Evolutionary conservation across 2,113 vertebrate genomes (phyloP).

Genomic region (Aegypius monachus): DNA sequence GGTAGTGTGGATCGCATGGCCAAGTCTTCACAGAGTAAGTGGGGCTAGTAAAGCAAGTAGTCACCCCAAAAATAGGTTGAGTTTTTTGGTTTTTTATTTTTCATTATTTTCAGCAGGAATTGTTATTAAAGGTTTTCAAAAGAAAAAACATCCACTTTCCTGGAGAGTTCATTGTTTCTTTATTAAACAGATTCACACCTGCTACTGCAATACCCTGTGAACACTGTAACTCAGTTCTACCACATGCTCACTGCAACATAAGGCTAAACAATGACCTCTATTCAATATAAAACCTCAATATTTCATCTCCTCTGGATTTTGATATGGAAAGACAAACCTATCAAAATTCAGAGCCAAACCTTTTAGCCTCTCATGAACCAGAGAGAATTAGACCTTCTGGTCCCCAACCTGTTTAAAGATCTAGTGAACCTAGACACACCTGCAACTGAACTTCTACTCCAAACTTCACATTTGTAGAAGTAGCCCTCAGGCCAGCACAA

Average conservation of each 20-base stretch:
- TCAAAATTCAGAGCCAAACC: neutral
- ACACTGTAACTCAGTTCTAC: neutral
- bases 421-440: neutral
- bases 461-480: neutral
- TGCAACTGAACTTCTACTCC: neutral
- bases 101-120: neutral
- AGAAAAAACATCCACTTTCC: neutral
- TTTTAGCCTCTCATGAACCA: conserved; percentile 10
- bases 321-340: neutral
- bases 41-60: neutral
- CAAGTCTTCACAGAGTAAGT: neutral
- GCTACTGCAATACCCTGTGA: neutral
- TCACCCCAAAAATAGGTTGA: neutral
- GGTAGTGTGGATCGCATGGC: accelerated
- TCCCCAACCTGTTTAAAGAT: conserved; percentile 12
- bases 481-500: neutral
- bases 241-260: neutral
- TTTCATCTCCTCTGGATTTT: neutral
- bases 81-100: accelerated
- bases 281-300: accelerated
- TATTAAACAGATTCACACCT: neutral
- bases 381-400: conserved; percentile 20
- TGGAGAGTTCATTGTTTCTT: neutral
- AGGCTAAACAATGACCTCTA: neutral
- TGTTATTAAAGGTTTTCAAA: neutral